phyloP scores from a whole-genome alignment of 2,888 invertebrate genomes.

The Synanthedon andrenaeformis region DNA sequence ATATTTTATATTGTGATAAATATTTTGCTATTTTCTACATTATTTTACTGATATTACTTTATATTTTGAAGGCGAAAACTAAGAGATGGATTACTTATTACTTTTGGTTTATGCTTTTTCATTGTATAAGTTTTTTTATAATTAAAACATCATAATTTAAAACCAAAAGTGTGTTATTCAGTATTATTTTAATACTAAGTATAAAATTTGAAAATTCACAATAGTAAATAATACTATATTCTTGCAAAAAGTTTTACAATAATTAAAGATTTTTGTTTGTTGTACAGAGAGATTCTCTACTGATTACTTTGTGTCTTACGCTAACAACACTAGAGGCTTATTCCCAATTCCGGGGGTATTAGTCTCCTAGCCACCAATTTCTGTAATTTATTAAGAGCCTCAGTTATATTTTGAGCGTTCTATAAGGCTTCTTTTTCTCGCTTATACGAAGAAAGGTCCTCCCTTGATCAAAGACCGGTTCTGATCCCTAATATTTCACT shows the following conservation, averaged over 20 bases:
- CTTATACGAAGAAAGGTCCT: constrained; percentile 44
- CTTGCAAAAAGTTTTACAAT: not conserved
- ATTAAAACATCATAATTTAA: no score
- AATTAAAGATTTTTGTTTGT: not conserved
- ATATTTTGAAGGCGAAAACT: no score
- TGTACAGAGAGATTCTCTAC: not conserved
- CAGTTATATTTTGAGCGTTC: constrained; percentile 42
- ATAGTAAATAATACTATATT: no score
- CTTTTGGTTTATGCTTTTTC: no score
- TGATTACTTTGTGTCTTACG: not conserved
- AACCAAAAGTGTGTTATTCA: no score
- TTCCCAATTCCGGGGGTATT: constrained; percentile 63
- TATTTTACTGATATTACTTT: no score
- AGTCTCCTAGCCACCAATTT: constrained; percentile 61
- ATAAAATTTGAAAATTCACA: no score
- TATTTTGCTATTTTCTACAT: no score
- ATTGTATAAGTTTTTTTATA: no score
- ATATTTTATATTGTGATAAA: no score
- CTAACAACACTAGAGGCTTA: constrained; percentile 56
- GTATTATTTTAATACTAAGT: no score
- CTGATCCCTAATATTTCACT: constrained; percentile 71
- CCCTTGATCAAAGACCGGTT: constrained; percentile 60
- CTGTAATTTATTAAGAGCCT: constrained; percentile 67
- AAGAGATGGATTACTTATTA: no score
- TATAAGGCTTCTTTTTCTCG: constrained; percentile 37